A percentile compares a stretch with the other conserved stretches of the same genome.
phyloP scores from a whole-genome alignment of 2,888 invertebrate genomes.

The Chirona hameri region DNA sequence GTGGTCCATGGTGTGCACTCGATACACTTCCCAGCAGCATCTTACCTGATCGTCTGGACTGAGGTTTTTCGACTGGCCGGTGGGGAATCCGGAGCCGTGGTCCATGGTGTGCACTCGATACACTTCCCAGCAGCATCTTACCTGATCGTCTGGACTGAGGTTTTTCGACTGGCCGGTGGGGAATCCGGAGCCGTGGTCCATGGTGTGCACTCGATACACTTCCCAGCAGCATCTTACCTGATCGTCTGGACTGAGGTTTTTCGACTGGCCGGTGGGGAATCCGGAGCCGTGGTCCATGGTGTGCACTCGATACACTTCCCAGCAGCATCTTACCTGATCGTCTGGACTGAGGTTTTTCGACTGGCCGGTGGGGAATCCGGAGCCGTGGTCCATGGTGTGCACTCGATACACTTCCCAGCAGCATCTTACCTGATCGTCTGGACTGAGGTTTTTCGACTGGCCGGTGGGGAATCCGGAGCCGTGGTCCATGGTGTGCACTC shows the following conservation, averaged over 20 bases:
- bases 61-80: slow-evolving; percentile 74
- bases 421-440: slow-evolving; percentile 60
- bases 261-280: slow-evolving; percentile 85
- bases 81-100: slow-evolving; percentile 95
- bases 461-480: slow-evolving; percentile 96
- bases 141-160: slow-evolving; percentile 69
- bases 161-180: slow-evolving; percentile 83
- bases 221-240: slow-evolving; percentile 51
- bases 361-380: slow-evolving; percentile 89
- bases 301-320: slow-evolving; percentile 64
- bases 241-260: slow-evolving; percentile 70
- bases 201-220: slow-evolving; percentile 83
- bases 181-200: slow-evolving; percentile 97
- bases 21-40: no score
- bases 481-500: slow-evolving; percentile 96
- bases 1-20: slow-evolving; percentile 96
- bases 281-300: slow-evolving; percentile 97
- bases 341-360: slow-evolving; percentile 75
- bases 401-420: slow-evolving; percentile 50
- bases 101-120: slow-evolving; percentile 98
- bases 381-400: slow-evolving; percentile 96
- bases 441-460: slow-evolving; percentile 71
- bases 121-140: slow-evolving; percentile 36
- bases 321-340: slow-evolving; percentile 53
- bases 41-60: slow-evolving; percentile 66